Conservation (phyloP, 1,140 invertebrate species). For the Diuraphis noxia region DNA sequence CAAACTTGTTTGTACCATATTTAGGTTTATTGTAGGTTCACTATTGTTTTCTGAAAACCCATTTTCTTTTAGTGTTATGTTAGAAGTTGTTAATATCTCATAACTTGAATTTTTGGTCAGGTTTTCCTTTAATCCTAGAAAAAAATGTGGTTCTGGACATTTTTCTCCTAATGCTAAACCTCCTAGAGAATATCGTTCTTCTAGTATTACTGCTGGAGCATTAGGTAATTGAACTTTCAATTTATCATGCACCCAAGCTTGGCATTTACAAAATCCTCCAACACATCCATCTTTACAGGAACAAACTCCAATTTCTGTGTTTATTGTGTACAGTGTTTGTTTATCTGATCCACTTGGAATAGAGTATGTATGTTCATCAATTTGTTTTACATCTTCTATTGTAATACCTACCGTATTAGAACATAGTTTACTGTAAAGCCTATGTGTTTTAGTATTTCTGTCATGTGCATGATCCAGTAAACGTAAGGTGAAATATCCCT, state of each 20-base stretch:
- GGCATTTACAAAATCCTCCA: neutral
- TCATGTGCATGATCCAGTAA: conserved; percentile 1
- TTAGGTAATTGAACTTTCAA: neutral
- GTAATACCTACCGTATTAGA: neutral
- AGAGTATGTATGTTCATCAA: neutral
- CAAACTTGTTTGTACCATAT: neutral
- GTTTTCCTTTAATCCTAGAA: neutral
- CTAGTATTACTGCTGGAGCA: neutral
- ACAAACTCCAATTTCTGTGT: neutral
- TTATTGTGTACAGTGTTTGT: neutral
- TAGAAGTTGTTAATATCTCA: neutral
- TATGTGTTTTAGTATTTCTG: neutral
- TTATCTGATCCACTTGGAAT: neutral
- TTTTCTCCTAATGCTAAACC: neutral
- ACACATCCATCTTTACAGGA: neutral
- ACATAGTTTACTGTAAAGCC: neutral
- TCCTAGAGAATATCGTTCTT: neutral
- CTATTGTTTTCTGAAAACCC: neutral
- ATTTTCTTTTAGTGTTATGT: neutral
- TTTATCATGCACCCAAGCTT: neutral
- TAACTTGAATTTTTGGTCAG: neutral
- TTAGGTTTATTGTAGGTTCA: neutral
- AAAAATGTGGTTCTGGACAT: neutral
- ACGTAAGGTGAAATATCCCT: neutral
- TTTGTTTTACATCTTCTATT: neutral